Percentiles rank a stretch among this genome's conserved stretches.
phyloP scores from a whole-genome alignment of 2,797 vertebrate genomes.

The Psittacula echo region DNA sequence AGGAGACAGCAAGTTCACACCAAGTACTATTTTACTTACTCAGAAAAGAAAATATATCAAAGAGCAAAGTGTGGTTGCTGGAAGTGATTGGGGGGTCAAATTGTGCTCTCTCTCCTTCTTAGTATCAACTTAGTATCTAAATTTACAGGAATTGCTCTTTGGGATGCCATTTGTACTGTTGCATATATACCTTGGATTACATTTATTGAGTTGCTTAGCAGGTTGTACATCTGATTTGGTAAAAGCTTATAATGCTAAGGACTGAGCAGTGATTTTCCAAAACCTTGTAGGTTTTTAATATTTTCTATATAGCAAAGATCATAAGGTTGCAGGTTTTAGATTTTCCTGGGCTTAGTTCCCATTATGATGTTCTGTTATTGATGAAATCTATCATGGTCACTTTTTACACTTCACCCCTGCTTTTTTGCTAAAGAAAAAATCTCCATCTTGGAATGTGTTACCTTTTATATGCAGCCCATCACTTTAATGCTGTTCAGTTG shows the following conservation, averaged over 20 bases:
- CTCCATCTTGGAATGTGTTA: not conserved
- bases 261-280: not conserved
- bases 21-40: not conserved
- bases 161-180: slow-evolving; percentile 1
- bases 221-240: not conserved
- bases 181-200: slow-evolving; percentile 17
- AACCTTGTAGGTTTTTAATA: not conserved
- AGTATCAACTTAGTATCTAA: slow-evolving; percentile 12
- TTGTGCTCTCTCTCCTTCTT: not conserved
- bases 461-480: not conserved
- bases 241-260: not conserved
- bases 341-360: not conserved
- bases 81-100: not conserved
- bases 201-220: not conserved
- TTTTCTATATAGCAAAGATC: not conserved
- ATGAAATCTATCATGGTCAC: fast-evolving
- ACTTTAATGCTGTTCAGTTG: not conserved
- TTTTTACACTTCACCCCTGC: not conserved
- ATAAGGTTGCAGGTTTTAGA: not conserved
- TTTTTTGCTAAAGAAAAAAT: not conserved
- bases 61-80: not conserved
- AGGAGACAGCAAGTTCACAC: not conserved
- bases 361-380: not conserved
- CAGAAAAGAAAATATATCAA: not conserved
- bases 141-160: slow-evolving; percentile 16